phyloP scores from a whole-genome alignment of 2,888 invertebrate genomes.

The Brenthis daphne region DNA sequence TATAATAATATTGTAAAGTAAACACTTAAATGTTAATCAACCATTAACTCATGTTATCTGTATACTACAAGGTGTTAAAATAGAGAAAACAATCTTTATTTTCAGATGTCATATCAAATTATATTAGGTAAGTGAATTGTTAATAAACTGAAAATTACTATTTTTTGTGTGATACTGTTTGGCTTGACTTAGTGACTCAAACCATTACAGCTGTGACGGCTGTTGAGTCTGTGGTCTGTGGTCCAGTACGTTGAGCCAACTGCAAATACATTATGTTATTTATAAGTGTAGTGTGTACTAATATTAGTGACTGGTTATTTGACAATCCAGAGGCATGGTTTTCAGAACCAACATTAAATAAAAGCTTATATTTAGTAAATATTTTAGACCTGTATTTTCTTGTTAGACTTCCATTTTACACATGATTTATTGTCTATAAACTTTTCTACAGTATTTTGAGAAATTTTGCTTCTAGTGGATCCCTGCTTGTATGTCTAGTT shows the following conservation, averaged over 20 bases:
- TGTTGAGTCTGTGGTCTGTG: neutral
- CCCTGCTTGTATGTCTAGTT: too few species aligned
- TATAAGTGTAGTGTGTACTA: neutral
- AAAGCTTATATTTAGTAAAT: neutral
- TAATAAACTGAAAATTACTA: conserved; percentile 1
- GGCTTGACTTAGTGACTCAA: neutral
- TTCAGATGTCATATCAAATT: conserved; percentile 29
- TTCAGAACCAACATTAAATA: neutral
- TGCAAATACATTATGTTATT: too few species aligned
- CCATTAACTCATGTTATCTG: neutral
- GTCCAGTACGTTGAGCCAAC: neutral
- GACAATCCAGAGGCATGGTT: conserved; percentile 20
- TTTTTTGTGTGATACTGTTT: conserved; percentile 1
- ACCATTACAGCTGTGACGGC: neutral
- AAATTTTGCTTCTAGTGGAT: too few species aligned
- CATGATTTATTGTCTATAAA: too few species aligned
- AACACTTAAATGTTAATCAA: neutral
- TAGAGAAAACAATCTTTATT: conserved; percentile 30
- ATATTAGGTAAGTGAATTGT: conserved; percentile 30
- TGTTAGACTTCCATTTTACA: neutral
- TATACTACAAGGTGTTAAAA: conserved; percentile 21
- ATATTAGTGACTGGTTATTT: conserved; percentile 3
- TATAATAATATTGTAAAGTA: too few species aligned
- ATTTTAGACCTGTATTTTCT: neutral
- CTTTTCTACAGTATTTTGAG: too few species aligned